Percentiles rank a stretch among this genome's conserved stretches.
Evolutionary conservation across 2,888 invertebrate genomes (phyloP).

Genomic region (Eupithecia pulchellata): DNA sequence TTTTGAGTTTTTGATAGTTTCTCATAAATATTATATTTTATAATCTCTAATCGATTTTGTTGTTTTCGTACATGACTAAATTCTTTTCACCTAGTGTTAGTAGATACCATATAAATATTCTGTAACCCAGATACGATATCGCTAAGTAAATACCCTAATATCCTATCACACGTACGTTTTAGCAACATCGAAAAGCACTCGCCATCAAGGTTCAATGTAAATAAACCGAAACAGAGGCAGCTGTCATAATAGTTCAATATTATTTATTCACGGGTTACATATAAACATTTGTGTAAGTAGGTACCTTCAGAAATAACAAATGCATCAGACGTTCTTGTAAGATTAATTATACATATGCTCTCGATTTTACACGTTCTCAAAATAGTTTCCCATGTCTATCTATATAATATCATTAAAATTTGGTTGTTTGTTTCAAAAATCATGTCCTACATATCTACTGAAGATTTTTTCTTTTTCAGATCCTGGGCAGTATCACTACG

Average conservation of each 20-base stretch:
- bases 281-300: not conserved
- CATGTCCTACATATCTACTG: not conserved
- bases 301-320: not conserved
- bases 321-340: not conserved
- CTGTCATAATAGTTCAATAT: conserved; percentile 10
- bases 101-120: not conserved
- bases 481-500: conserved; percentile 54
- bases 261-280: not conserved
- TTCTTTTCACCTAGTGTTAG: not conserved
- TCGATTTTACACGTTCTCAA: not conserved
- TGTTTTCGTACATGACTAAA: not conserved
- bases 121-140: not conserved
- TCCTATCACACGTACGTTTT: not conserved
- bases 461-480: conserved; percentile 48
- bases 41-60: not conserved
- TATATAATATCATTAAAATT: too few species aligned
- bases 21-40: too few species aligned
- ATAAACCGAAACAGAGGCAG: conserved; percentile 4
- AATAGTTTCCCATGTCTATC: too few species aligned
- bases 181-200: conserved; percentile 14
- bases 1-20: too few species aligned
- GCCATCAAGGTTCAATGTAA: not conserved
- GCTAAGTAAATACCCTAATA: not conserved
- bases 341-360: not conserved
- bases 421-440: too few species aligned